phyloP scores from a whole-genome alignment of 2,113 vertebrate species.

The Oceanodroma tethys region DNA sequence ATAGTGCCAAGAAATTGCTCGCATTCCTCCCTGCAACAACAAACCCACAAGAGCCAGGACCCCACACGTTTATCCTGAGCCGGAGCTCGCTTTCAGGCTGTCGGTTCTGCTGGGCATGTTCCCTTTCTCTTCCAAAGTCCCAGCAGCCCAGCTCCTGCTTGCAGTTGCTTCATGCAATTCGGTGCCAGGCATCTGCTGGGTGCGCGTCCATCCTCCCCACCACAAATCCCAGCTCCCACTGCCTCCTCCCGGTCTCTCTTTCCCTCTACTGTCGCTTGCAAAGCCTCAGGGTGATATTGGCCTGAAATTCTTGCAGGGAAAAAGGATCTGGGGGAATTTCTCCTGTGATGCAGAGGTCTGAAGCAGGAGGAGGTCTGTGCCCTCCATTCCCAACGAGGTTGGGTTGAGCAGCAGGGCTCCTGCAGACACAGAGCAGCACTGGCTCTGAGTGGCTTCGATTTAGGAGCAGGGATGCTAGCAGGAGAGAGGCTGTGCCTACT shows the following conservation, averaged over 20 bases:
- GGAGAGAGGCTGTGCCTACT: background rate
- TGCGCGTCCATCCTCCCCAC: background rate
- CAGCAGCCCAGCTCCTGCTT: background rate
- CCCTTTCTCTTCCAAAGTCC: background rate
- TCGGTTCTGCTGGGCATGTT: background rate
- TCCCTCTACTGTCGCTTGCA: background rate
- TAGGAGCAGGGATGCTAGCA: background rate
- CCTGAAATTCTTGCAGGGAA: background rate
- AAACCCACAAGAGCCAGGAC: background rate
- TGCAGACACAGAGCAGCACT: background rate
- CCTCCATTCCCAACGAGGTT: rapidly evolving
- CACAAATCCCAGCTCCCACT: background rate
- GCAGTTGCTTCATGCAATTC: background rate
- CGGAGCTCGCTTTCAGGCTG: background rate
- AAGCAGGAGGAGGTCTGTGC: background rate
- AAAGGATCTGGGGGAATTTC: background rate
- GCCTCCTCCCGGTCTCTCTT: background rate
- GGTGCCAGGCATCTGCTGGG: background rate
- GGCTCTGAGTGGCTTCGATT: background rate
- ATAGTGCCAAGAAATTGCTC: conserved; percentile 40
- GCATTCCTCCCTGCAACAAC: conserved; percentile 17
- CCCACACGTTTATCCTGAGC: background rate
- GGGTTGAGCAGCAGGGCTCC: background rate
- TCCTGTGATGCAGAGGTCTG: background rate
- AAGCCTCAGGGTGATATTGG: background rate